These are phyloP conservation scores for Brachionus rubens DNA, from an alignment of 1,140 invertebrate genomes.

Conservation along the genomic window DNA sequence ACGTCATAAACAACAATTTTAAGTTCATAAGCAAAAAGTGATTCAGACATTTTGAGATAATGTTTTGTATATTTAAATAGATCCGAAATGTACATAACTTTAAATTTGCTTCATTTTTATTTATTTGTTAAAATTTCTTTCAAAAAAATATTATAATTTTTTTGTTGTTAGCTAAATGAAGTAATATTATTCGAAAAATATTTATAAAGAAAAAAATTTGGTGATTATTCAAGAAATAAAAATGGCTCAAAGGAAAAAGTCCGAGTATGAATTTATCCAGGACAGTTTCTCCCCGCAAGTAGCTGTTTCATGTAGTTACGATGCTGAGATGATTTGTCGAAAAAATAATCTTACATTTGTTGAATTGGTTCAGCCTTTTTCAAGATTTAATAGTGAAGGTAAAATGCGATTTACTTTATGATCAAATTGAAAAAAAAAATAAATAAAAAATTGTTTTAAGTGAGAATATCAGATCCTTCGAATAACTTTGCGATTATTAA, in stretches of 20 bases:
- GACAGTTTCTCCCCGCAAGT: slow-evolving; percentile 82
- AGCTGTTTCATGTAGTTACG: slow-evolving; percentile 74
- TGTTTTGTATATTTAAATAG: too few species aligned
- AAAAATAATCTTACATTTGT: slow-evolving; percentile 86
- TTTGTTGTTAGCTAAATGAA: neutral
- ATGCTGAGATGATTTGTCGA: slow-evolving; percentile 76
- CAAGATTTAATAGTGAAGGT: slow-evolving; percentile 74
- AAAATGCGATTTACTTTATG: slow-evolving; percentile 49
- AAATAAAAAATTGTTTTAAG: slow-evolving; percentile 60
- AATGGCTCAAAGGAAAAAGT: slow-evolving; percentile 62
- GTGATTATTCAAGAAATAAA: too few species aligned
- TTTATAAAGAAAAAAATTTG: neutral
- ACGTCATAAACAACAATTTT: too few species aligned
- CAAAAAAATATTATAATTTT: too few species aligned
- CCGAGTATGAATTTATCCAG: slow-evolving; percentile 79
- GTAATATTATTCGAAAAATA: neutral
- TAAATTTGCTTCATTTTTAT: too few species aligned
- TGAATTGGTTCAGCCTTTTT: slow-evolving; percentile 85
- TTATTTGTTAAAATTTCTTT: too few species aligned
- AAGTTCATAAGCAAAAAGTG: too few species aligned
- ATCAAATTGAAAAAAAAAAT: neutral
- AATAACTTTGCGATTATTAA: slow-evolving; percentile 71
- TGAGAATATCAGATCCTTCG: slow-evolving; percentile 76
- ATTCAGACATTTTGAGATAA: too few species aligned
- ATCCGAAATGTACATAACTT: too few species aligned